Conservation (phyloP, 2,113 vertebrate species). For the Gymnobelideus leadbeateri region DNA sequence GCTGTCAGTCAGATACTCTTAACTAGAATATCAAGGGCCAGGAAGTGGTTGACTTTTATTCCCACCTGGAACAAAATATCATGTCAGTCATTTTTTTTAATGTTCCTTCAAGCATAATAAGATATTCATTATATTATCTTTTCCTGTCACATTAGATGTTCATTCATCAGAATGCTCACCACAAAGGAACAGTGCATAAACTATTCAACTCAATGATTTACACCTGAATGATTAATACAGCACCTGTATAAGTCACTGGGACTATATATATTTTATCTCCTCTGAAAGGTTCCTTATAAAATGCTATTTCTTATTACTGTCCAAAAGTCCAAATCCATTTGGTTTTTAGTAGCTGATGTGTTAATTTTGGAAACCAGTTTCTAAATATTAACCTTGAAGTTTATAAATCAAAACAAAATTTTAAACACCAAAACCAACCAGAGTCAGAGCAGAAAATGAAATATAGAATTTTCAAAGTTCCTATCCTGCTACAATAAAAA, state of each 20-base stretch:
- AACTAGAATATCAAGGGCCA: constrained; percentile 73
- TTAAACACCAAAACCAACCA: neutral
- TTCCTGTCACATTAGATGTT: constrained; percentile 60
- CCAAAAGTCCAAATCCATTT: neutral
- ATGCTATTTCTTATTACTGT: constrained; percentile 22
- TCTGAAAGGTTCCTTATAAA: constrained; percentile 44
- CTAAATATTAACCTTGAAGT: constrained; percentile 13
- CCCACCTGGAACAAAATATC: constrained; percentile 84
- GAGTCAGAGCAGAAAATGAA: constrained; percentile 23
- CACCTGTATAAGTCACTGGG: constrained; percentile 5
- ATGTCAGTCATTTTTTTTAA: constrained; percentile 63
- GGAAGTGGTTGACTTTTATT: constrained; percentile 83
- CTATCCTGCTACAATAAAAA: neutral
- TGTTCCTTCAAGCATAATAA: constrained; percentile 55
- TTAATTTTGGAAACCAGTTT: constrained; percentile 27
- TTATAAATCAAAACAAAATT: constrained; percentile 43
- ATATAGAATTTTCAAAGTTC: constrained; percentile 39
- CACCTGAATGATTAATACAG: constrained; percentile 21
- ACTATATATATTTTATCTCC: constrained; percentile 57
- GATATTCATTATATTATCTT: constrained; percentile 67
- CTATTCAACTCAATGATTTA: constrained; percentile 63
- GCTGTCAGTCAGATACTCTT: constrained; percentile 80
- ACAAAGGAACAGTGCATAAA: constrained; percentile 50
- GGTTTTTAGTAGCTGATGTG: constrained; percentile 52
- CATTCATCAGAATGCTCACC: constrained; percentile 61